Base-by-base conservation (phyloP, 2,888 invertebrate genomes). In the Cephus runcator region DNA sequence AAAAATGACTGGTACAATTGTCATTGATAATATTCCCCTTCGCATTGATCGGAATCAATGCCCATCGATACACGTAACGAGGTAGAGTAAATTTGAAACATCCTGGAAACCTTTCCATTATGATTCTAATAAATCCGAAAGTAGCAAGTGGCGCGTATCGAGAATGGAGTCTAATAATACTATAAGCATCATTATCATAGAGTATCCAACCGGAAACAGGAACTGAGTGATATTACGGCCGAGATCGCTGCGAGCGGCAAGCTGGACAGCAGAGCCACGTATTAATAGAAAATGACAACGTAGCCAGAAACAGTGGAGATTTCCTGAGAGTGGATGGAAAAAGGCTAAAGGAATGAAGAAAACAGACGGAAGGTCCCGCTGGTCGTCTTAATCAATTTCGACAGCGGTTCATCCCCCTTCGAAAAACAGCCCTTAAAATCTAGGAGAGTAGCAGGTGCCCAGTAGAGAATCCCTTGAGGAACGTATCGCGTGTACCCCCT, bases 191-290 rank as follows among this genome's bases (percentile, higher is more conserved):
- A 75, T 73, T 80, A 82, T 82, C 81, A 69, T 74, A 76, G 75
- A 76, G 80, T 77, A 79, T 79, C 81, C 79, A 56, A 40, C 79
- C 80, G 80, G 82, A 87, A 85, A 85, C 82, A 78, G 81, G 82
- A 84, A 85, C 75, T 71, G 80, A 84, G 79, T 77, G 75, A 71
- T 71, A 71, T 56, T 56, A 56, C 56, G 23, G 56, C 56, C 56
- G 56, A 56, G 56, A 56, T 56, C 56, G 23, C 23, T 56, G 56
- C 56, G 56, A 9, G 9, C 23, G 23, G 56, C 23, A 56, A 56
- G 23, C 56, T 23, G 56, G 56, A 23, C 56, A 23, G 4, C 15
- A 23, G 56, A 56, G 56, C 56, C 23, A 9, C 56, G 56, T 56
- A 56, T 56, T 23, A 56, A 23, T 56, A 56, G 56, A 56, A 15